A percentile compares a stretch with the other conserved stretches of the same genome.
These are phyloP conservation scores for Tupiocoris notatus DNA, from an alignment of 2,888 invertebrate species.

Conservation along the genomic window DNA sequence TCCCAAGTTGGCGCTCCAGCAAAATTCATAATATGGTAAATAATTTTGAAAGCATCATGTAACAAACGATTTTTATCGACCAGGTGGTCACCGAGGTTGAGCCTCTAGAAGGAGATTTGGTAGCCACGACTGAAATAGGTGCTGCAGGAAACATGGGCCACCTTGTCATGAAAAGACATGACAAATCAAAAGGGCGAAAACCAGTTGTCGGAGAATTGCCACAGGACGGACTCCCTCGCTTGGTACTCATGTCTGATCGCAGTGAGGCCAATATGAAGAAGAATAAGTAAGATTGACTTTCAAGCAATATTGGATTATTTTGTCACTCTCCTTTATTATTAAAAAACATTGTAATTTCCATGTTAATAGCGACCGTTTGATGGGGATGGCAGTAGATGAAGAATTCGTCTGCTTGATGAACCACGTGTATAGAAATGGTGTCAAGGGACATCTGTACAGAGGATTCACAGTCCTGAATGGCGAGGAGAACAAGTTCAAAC, in stretches of 20 bases:
- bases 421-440: background rate
- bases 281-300: background rate
- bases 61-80: no score
- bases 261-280: slow-evolving; percentile 7
- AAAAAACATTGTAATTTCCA: no score
- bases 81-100: slow-evolving; percentile 71
- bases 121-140: slow-evolving; percentile 68
- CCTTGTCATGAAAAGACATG: slow-evolving; percentile 54
- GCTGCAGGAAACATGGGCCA: slow-evolving; percentile 60
- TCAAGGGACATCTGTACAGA: slow-evolving; percentile 34
- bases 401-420: slow-evolving; percentile 31
- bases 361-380: background rate
- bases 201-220: slow-evolving; percentile 41
- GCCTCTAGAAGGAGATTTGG: slow-evolving; percentile 69
- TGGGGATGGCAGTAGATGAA: slow-evolving; percentile 12
- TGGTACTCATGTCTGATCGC: slow-evolving; percentile 55
- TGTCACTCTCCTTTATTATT: no score
- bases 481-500: background rate
- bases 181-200: slow-evolving; percentile 50
- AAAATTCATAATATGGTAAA: no score
- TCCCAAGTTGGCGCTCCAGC: no score
- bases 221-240: slow-evolving; percentile 52
- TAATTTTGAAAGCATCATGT: no score
- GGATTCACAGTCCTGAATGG: slow-evolving; percentile 21
- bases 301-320: background rate